Evolutionary conservation across 2,797 vertebrate genomes (phyloP).

Genomic region (Hapalemur alaotrensis): DNA sequence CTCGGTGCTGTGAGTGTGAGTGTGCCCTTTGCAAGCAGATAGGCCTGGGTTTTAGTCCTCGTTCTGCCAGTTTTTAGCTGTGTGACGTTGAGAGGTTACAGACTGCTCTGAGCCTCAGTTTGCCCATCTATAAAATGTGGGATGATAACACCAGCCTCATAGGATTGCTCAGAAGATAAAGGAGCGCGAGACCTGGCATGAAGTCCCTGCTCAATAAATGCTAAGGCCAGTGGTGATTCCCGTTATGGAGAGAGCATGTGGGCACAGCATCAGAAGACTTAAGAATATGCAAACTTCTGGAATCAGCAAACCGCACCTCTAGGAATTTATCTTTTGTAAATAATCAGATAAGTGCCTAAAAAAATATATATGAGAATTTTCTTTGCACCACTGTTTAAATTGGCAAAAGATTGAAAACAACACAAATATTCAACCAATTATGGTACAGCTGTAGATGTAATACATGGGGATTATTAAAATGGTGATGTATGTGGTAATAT

Average conservation of each 20-base stretch:
- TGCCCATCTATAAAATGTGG: background rate
- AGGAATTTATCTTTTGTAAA: background rate
- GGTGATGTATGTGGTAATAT: background rate
- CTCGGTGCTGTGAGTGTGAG: background rate
- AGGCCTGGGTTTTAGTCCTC: background rate
- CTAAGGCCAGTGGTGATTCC: background rate
- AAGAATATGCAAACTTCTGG: background rate
- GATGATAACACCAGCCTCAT: background rate
- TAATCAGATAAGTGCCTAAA: background rate
- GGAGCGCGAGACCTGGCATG: background rate
- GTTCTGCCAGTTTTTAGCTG: background rate
- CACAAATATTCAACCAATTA: background rate
- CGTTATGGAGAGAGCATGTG: background rate
- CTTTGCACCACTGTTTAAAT: background rate
- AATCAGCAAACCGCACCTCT: background rate
- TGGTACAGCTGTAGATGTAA: background rate
- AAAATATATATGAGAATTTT: background rate
- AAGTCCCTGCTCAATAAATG: accelerated
- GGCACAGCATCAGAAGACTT: background rate
- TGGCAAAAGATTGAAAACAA: background rate
- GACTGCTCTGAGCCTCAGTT: background rate
- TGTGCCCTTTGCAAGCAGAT: background rate
- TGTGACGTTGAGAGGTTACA: background rate
- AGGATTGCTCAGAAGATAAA: background rate
- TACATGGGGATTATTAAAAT: background rate